Percentiles rank a stretch among this genome's conserved stretches.
Conservation (phyloP, 2,888 invertebrate species). For the Agonum fuliginosum region DNA sequence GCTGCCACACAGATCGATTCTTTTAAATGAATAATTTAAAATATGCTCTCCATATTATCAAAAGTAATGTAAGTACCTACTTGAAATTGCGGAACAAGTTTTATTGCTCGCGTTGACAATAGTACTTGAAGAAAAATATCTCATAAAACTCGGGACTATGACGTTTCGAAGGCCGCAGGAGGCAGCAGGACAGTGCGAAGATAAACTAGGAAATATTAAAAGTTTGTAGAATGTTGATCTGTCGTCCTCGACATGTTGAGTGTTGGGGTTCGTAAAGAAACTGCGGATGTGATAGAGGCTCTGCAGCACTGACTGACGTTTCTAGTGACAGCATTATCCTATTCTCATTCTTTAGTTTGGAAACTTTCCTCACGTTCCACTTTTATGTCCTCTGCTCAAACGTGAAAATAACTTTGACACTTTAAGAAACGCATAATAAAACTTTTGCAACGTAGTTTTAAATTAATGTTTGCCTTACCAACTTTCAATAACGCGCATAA, state of each 20-base stretch:
- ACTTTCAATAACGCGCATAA: conserved; percentile 29
- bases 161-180: not conserved
- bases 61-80: too few relatives aligned
- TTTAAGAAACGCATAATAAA: conserved; percentile 52
- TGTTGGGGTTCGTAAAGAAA: conserved; percentile 7
- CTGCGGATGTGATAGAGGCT: not conserved
- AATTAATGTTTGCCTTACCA: conserved; percentile 39
- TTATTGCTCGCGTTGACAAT: too few relatives aligned
- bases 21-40: too few relatives aligned
- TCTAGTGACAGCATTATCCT: conserved; percentile 49
- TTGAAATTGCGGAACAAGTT: too few relatives aligned
- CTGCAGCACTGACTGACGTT: conserved; percentile 12
- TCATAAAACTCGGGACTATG: not conserved
- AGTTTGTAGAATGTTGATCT: not conserved
- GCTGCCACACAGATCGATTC: too few relatives aligned
- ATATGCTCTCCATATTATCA: too few relatives aligned
- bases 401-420: conserved; percentile 56
- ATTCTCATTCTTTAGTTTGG: conserved; percentile 49
- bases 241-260: not conserved
- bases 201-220: not conserved
- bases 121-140: too few relatives aligned
- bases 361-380: conserved; percentile 54
- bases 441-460: conserved; percentile 48
- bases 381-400: conserved; percentile 55
- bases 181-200: not conserved